A percentile compares a stretch with the other conserved stretches of the same genome.
Conservation (phyloP, 2,113 vertebrate species). For the Scomber scombrus region DNA sequence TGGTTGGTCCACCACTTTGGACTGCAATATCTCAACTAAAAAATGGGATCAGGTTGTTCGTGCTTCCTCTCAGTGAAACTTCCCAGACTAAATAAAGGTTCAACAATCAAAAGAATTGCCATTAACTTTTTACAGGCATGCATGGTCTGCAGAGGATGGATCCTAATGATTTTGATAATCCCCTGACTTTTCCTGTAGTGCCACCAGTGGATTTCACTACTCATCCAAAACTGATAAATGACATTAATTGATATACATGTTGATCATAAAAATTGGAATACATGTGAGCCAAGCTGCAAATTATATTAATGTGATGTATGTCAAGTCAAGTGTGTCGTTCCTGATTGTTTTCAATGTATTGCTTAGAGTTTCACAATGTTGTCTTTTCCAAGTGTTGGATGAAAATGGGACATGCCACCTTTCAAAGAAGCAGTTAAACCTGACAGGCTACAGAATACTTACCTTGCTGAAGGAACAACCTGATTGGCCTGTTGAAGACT, state of each 20-base stretch:
- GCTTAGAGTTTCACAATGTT: not conserved
- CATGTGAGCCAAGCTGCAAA: not conserved
- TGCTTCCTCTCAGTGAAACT: too few relatives aligned
- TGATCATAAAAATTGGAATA: not conserved
- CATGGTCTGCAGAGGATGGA: too few relatives aligned
- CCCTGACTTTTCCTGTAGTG: too few relatives aligned
- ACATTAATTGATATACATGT: not conserved
- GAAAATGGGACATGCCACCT: not conserved
- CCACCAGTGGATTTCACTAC: not conserved
- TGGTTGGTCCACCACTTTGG: too few relatives aligned
- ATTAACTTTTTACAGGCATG: too few relatives aligned
- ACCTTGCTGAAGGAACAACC: conserved; percentile 1
- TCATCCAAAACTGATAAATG: not conserved
- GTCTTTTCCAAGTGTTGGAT: not conserved
- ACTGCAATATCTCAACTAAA: too few relatives aligned
- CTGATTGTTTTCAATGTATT: not conserved
- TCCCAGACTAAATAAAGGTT: too few relatives aligned
- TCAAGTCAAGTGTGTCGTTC: not conserved
- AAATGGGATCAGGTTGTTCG: too few relatives aligned
- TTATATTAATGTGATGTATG: not conserved
- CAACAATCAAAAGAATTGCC: too few relatives aligned
- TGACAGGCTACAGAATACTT: not conserved
- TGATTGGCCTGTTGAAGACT: conserved; percentile 29
- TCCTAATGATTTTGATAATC: too few relatives aligned
- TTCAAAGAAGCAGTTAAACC: not conserved